A percentile compares a stretch with the other conserved stretches of the same genome.
Conservation (phyloP, 2,888 invertebrate species). For the Brachycybe producta region DNA sequence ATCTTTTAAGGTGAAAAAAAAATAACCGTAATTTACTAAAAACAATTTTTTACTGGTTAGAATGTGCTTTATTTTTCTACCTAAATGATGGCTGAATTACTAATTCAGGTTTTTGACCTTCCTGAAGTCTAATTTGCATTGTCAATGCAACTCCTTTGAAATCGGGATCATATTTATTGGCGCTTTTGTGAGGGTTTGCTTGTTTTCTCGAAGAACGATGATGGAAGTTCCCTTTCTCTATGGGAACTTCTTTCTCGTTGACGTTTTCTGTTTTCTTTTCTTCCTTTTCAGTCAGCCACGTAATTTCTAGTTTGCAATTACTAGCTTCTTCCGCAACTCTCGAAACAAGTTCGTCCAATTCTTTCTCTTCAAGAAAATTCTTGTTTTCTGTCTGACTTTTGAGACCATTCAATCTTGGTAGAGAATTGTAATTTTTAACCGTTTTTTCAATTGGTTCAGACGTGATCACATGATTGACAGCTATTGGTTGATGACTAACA, state of each 20-base stretch:
- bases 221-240: no score
- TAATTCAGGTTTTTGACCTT: constrained; percentile 1
- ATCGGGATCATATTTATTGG: constrained; percentile 2
- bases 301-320: not conserved
- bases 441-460: no score
- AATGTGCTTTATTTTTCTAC: not conserved
- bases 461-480: no score
- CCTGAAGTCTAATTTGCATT: constrained; percentile 1
- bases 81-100: not conserved
- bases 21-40: no score
- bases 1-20: no score
- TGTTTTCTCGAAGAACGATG: constrained; percentile 3
- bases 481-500: no score
- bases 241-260: not conserved
- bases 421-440: no score
- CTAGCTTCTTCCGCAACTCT: not conserved
- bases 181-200: constrained; percentile 1
- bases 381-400: not conserved
- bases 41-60: no score
- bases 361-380: not conserved
- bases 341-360: not conserved
- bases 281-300: no score
- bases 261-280: no score
- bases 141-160: constrained; percentile 2
- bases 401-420: no score